phyloP scores from a whole-genome alignment of 2,888 invertebrate genomes.

The Melinopterus prodromus region DNA sequence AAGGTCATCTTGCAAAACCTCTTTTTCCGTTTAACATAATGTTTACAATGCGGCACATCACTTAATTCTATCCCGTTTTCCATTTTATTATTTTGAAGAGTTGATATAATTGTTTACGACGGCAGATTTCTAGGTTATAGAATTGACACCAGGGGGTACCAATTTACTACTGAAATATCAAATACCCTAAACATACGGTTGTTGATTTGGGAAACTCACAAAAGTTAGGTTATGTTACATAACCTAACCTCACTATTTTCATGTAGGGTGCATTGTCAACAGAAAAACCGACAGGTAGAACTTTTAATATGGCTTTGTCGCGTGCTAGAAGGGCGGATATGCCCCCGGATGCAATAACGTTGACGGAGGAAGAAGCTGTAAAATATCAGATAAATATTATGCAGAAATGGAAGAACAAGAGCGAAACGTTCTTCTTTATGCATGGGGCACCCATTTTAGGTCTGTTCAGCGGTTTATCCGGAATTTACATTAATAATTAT shows the following conservation, averaged over 20 bases:
- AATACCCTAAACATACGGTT: too few species aligned
- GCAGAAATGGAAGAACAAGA: constrained; percentile 65
- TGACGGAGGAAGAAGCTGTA: constrained; percentile 68
- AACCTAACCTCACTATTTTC: not conserved
- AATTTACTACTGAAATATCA: too few species aligned
- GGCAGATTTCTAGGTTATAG: too few species aligned
- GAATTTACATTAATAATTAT: constrained; percentile 69
- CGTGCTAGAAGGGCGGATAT: constrained; percentile 60
- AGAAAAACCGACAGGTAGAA: not conserved
- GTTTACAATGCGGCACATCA: constrained; percentile 63
- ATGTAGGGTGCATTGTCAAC: not conserved
- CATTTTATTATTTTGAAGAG: not conserved
- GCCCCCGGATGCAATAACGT: constrained; percentile 68
- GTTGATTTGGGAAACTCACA: too few species aligned
- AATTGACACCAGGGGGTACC: too few species aligned
- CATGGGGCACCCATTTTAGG: constrained; percentile 65
- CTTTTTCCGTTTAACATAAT: constrained; percentile 75
- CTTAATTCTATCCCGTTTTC: constrained; percentile 10
- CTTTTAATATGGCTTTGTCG: constrained; percentile 65
- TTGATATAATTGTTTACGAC: too few species aligned
- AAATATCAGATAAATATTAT: constrained; percentile 68
- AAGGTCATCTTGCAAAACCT: constrained; percentile 80
- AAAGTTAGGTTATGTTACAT: constrained; percentile 24
- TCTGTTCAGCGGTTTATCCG: constrained; percentile 62
- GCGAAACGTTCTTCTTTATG: constrained; percentile 68